Evolutionary conservation across 2,797 vertebrate genomes (phyloP).

Genomic region (Lemur catta): DNA sequence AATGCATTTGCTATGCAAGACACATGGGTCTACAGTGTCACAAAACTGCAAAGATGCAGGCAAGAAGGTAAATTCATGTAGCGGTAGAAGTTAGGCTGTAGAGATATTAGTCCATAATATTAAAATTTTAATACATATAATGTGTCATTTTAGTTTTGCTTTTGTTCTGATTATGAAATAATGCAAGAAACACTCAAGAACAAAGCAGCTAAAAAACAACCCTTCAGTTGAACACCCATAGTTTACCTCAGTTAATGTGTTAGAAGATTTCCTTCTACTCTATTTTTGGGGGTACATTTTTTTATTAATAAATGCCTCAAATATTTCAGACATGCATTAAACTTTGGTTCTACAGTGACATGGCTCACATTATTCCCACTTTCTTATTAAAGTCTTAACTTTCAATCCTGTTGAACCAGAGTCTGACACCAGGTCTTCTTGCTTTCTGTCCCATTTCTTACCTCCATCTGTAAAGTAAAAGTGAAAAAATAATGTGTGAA

Average conservation of each 20-base stretch:
- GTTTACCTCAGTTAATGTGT: neutral
- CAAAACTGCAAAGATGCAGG: neutral
- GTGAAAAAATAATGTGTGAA: neutral
- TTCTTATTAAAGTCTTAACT: neutral
- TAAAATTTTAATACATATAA: neutral
- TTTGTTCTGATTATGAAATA: slow-evolving; percentile 23
- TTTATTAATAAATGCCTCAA: neutral
- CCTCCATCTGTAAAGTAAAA: neutral
- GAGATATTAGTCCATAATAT: neutral
- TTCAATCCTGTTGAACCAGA: neutral
- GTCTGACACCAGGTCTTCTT: neutral
- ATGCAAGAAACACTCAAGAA: neutral
- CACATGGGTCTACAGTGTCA: neutral
- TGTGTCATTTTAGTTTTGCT: neutral
- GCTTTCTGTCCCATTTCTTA: neutral
- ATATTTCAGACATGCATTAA: neutral
- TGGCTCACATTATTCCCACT: neutral
- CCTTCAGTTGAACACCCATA: neutral
- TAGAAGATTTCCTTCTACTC: neutral
- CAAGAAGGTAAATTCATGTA: neutral
- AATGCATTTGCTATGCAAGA: neutral
- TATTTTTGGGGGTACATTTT: neutral
- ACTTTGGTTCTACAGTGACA: neutral
- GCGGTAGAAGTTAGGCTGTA: neutral
- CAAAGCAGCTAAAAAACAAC: neutral